phyloP scores from a whole-genome alignment of 2,888 invertebrate species.

The Hemithea aestivaria region DNA sequence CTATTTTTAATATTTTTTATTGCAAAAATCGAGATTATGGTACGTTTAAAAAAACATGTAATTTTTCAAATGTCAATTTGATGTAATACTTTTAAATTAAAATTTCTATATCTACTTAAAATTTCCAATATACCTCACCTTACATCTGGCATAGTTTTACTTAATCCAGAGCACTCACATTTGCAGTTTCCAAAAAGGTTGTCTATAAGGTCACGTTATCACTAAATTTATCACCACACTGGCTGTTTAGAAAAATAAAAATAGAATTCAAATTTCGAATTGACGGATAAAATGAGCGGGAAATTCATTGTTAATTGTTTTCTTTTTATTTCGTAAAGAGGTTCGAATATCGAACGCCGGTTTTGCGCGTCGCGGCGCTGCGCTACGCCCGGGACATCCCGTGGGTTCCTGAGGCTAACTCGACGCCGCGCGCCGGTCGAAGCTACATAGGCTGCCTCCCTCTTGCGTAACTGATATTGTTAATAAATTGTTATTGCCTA shows the following conservation, averaged over 20 bases:
- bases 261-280: slow-evolving; percentile 47
- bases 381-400: slow-evolving; percentile 54
- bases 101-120: too few relatives aligned
- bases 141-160: slow-evolving; percentile 5
- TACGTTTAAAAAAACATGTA: too few relatives aligned
- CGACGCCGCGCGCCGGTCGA: slow-evolving; percentile 54
- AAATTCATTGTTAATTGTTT: slow-evolving; percentile 27
- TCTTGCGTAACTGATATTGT: slow-evolving; percentile 74
- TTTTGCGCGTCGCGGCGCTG: slow-evolving; percentile 39
- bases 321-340: slow-evolving; percentile 29
- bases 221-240: slow-evolving; percentile 36
- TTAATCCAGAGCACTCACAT: slow-evolving; percentile 11
- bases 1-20: too few relatives aligned
- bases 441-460: slow-evolving; percentile 65
- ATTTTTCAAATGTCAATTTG: too few relatives aligned
- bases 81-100: too few relatives aligned
- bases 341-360: slow-evolving; percentile 31
- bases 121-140: too few relatives aligned
- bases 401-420: slow-evolving; percentile 67
- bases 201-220: slow-evolving; percentile 40
- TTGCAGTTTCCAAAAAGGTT: slow-evolving; percentile 2
- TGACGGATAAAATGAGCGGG: slow-evolving; percentile 27
- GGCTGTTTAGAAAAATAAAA: slow-evolving; percentile 39
- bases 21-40: too few relatives aligned
- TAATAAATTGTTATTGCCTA: slow-evolving; percentile 26